Evolutionary conservation across 1,140 invertebrate genomes (phyloP), one percentile per base, ranked within the genome.

Genomic region (Hyles vespertilio): DNA sequence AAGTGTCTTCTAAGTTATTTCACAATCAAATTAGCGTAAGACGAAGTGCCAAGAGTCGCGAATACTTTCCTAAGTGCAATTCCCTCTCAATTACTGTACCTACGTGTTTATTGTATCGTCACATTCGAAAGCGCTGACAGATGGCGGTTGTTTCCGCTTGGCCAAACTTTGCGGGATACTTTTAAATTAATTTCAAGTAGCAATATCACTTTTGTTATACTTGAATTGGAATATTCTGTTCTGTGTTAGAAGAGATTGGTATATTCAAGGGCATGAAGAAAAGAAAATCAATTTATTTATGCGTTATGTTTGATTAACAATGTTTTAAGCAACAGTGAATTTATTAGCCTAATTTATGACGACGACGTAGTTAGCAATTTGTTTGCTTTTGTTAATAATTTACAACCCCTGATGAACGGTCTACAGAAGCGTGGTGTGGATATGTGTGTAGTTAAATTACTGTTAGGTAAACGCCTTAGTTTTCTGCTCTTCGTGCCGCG

Each of bases 41-140:
- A 78, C 63, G 69, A 86, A 88, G 85, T 88, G 85, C 85, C 85
- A 88, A 87, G 74, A 81, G 74, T 80, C 70, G 73, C 74, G 61
- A 75, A 74, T 73, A 61, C 66, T 81, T 71, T 79, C 74, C 70
- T 75, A 82, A 84, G 74, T 83, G 81, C 82, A 81, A 84, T 83
- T 85, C 73, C 72, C 77, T 81, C 72, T 82, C 74, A 77, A 80
- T 83, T 81, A 80, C 63, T 77, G 64, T 76, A 78, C 65, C 64
- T 80, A 69, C 65, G 64, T 67, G 55, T 74, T 54, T 70, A 59
- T 65, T 44, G 45, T 64, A 68, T 34, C 32, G 36, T 40, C 36
- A 40, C 36, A 40, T 40, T 51, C 22, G 32, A 51, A 32, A 22
- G 32, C 32, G 10, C 33, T 5, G 5, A 32, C n/a, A 8, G 33